A percentile compares a stretch with the other conserved stretches of the same genome.
phyloP scores from a whole-genome alignment of 2,888 invertebrate species.

The Teleogryllus oceanicus region DNA sequence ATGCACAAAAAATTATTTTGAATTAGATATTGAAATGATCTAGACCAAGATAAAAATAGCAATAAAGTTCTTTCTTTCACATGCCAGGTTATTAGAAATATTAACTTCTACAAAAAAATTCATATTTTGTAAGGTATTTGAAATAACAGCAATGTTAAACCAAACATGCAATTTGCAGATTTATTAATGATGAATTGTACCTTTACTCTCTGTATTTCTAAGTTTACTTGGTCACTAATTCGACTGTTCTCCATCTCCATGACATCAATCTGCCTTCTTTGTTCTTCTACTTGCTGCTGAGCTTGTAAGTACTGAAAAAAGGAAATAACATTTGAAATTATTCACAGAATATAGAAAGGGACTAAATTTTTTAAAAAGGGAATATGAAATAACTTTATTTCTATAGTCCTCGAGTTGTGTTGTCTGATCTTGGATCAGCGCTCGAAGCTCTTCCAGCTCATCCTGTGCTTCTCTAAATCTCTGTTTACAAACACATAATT shows the following conservation, averaged over 20 bases:
- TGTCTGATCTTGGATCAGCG: slow-evolving; percentile 62
- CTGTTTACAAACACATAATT: slow-evolving; percentile 53
- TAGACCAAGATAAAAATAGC: too few relatives aligned
- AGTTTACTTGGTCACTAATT: slow-evolving; percentile 66
- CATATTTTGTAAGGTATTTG: too few relatives aligned
- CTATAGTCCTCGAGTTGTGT: slow-evolving; percentile 66
- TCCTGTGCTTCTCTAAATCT: slow-evolving; percentile 57
- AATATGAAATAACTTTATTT: slow-evolving; percentile 51
- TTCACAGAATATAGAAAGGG: background rate
- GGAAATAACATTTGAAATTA: background rate
- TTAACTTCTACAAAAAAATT: too few relatives aligned
- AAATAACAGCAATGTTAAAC: too few relatives aligned
- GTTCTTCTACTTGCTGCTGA: slow-evolving; percentile 68
- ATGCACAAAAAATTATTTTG: too few relatives aligned
- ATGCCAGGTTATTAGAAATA: too few relatives aligned
- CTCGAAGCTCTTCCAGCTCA: slow-evolving; percentile 49
- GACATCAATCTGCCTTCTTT: slow-evolving; percentile 63
- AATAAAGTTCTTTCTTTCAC: too few relatives aligned
- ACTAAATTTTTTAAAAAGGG: too few relatives aligned
- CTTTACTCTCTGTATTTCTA: slow-evolving; percentile 67
- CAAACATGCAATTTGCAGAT: too few relatives aligned
- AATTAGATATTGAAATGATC: too few relatives aligned
- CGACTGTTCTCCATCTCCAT: slow-evolving; percentile 70
- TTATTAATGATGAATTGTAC: slow-evolving; percentile 38
- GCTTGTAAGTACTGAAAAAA: slow-evolving; percentile 57